Percentiles rank a stretch among this genome's conserved stretches.
phyloP scores from a whole-genome alignment of 2,797 vertebrate genomes.

The Halcyon chelicuti region DNA sequence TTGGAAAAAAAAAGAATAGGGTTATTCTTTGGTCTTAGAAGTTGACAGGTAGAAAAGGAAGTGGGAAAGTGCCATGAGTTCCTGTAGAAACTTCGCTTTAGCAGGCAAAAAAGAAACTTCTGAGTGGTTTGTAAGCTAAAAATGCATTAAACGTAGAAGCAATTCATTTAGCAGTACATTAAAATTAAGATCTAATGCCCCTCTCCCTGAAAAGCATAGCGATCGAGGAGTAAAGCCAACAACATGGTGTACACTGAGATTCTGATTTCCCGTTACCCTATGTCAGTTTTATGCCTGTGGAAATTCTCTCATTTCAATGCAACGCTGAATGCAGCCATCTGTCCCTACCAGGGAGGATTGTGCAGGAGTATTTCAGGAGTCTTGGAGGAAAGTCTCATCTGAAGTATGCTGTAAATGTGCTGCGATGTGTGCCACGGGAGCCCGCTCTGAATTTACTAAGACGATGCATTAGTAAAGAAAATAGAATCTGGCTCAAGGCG shows the following conservation, averaged over 20 bases:
- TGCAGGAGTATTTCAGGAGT: conserved; percentile 11
- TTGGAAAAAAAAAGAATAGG: background rate
- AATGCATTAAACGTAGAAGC: background rate
- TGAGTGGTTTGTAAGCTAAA: conserved; percentile 11
- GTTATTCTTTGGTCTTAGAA: background rate
- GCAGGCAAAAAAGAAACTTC: background rate
- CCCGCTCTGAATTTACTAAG: background rate
- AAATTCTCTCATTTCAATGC: conserved; percentile 4
- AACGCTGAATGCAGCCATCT: background rate
- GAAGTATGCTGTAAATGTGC: background rate
- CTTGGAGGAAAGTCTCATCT: background rate
- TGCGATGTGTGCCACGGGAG: background rate
- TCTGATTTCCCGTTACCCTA: background rate
- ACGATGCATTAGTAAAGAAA: background rate
- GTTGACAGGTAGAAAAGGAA: background rate
- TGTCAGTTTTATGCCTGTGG: background rate
- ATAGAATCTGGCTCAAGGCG: background rate
- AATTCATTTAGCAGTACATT: background rate
- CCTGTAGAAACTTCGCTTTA: background rate
- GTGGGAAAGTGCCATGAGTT: background rate
- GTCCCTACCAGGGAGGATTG: background rate
- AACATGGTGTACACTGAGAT: background rate
- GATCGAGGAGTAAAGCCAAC: background rate
- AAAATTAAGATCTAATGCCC: background rate
- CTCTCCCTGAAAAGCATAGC: background rate